Evolutionary conservation across 2,113 vertebrate species (phyloP), one percentile per base, ranked within the genome.

Genomic region (Ophthalmolycus amberensis): DNA sequence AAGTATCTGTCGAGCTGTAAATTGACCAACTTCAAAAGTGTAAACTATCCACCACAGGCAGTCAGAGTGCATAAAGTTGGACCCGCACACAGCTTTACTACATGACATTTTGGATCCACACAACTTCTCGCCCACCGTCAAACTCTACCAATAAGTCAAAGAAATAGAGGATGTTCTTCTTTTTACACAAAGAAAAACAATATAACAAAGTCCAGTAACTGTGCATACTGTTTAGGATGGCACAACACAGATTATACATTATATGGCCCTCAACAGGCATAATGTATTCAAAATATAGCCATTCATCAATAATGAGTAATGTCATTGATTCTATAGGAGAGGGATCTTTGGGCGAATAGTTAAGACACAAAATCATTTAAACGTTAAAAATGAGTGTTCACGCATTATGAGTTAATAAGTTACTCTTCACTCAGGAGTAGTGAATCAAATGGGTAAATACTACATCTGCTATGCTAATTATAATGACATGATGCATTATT

Each of bases 171-270:
- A 50, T 22, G 22, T 50, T 42, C 37, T 25, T 69, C 46, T 42
- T 66, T 75, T 52, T 52, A 38, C 72, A 54, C 40, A 65, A 80
- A 80, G 48, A 56, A 42, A 70, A 77, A 78, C 34, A 77, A 77
- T 32, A 86, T 71, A 84, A 77, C 66, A 83, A 77, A 83, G 67
- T 83, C 76, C 73, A 85, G 79, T 69, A 74, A 73, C 40, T 74
- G 72, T 78, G 70, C 72, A 75, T 68, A 84, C 56, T 72, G 58
- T 69, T 80, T 54, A 84, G 68, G 82, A 87, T 86, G 81, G 78
- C 84, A 91, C 75, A 80, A 73, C 82, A 88, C 67, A 86, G 52
- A 68, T 77, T 76, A 85, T 84, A 86, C 77, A 77, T 64, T 77
- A 82, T 80, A 89, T 84, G 77, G 68, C 75, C 75, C 68, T 34